phyloP scores from a whole-genome alignment of 2,888 invertebrate species.

The Ypsolopha scabrella region DNA sequence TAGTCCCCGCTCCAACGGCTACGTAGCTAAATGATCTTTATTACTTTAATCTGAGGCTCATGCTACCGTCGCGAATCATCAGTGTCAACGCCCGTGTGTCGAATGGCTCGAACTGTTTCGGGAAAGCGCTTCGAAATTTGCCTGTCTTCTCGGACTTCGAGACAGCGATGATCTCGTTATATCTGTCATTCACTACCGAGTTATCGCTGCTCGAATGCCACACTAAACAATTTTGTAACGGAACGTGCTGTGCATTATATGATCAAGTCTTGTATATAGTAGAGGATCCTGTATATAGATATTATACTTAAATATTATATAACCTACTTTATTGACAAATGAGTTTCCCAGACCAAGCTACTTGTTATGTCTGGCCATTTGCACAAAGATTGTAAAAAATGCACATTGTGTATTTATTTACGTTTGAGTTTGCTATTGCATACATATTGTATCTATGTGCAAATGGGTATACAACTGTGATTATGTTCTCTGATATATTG shows the following conservation, averaged over 20 bases:
- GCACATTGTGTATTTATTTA: too few species aligned
- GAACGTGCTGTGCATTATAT: constrained; percentile 20
- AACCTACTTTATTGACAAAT: constrained; percentile 1
- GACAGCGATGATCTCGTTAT: not conserved
- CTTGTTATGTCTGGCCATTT: not conserved
- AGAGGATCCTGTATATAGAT: constrained; percentile 18
- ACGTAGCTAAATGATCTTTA: not conserved
- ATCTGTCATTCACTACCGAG: not conserved
- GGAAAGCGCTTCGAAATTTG: not conserved
- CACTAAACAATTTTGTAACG: constrained; percentile 7
- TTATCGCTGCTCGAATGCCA: not conserved
- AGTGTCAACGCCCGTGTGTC: constrained; percentile 7
- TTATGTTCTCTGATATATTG: too few species aligned
- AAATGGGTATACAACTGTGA: too few species aligned
- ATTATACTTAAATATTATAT: constrained; percentile 10
- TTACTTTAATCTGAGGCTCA: too few species aligned
- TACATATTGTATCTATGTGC: too few species aligned
- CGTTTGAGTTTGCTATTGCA: too few species aligned
- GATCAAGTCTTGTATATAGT: constrained; percentile 22
- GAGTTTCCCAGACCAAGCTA: not conserved
- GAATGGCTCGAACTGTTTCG: not conserved
- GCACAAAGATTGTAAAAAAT: not conserved
- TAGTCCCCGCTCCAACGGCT: constrained; percentile 22
- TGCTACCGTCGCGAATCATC: too few species aligned
- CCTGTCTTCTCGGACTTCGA: not conserved